Percentiles rank a stretch among this genome's conserved stretches.
Evolutionary conservation across 1,140 invertebrate genomes (phyloP).

Genomic region (Plutomurus gul): DNA sequence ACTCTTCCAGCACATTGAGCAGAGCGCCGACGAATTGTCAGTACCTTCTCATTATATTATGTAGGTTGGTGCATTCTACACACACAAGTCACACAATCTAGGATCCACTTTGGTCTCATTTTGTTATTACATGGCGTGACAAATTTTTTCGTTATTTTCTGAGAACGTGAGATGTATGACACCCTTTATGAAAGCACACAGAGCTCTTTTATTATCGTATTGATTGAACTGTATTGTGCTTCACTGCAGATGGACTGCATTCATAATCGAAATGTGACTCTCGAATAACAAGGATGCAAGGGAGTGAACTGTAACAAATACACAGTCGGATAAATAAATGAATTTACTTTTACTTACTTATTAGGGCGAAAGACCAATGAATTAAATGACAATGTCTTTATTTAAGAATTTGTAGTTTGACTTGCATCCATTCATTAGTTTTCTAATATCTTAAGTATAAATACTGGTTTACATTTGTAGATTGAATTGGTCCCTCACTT

Average conservation of each 20-base stretch:
- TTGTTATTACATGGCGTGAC: conserved; percentile 26
- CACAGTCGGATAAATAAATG: conserved; percentile 6
- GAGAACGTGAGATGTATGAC: conserved; percentile 1
- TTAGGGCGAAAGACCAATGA: too few species aligned
- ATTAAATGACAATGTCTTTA: too few species aligned
- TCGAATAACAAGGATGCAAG: background rate
- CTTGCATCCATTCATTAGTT: too few species aligned
- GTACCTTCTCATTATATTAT: too few species aligned
- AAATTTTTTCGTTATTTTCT: conserved; percentile 11
- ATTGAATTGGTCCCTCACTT: too few species aligned
- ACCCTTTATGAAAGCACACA: background rate
- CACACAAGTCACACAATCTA: background rate
- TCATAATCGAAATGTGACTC: background rate
- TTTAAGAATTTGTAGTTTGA: too few species aligned
- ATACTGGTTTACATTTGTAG: too few species aligned
- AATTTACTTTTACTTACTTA: background rate
- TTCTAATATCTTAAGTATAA: too few species aligned
- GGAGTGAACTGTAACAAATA: background rate
- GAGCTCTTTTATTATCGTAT: background rate
- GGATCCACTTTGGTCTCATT: background rate
- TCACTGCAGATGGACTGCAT: background rate
- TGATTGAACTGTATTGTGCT: background rate
- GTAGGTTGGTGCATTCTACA: background rate
- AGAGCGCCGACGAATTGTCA: too few species aligned
- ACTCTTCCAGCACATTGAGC: too few species aligned